Base-by-base conservation (phyloP, 1,140 invertebrate species). In the Bactericera cockerelli region DNA sequence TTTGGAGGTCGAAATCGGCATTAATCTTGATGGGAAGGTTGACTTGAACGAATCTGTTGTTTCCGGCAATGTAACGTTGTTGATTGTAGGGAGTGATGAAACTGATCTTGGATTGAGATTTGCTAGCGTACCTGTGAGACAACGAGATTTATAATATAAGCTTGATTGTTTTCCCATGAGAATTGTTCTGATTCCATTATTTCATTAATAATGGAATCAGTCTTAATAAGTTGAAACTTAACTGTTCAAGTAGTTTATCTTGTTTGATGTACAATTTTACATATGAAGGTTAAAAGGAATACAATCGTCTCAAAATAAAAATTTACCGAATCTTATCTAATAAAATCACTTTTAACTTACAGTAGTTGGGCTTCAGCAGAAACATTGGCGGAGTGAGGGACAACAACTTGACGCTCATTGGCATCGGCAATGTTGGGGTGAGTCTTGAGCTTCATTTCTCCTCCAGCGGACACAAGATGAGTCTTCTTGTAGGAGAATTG, bases 71-170 rank as follows among this genome's bases (percentile, higher is more conserved):
- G 59, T 81, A 79, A 6, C 75, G 69, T 56, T 79, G 72, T 56
- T 76, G 72, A 21, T 77, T 72, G 65, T 81, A 78, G 1, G 82
- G 81, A 55, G 80, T 74, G 8, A 82, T 65, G 67, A 84, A 84
- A 26, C 81, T 77, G 64, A 82, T 67, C 64, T 74, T 76, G 26
- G 75, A 75, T 62, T 80, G 75, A 21, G 73, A 61, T 59, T 78
- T 79, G 53, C 66, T 66, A 10, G 75, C 71, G 59, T 71, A 72
- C n/a, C 64, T 65, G 49, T 31, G 59, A 62, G 22, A 26, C 4
- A 6, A 13, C 4, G 28, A n/a, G n/a, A n/a, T n/a, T n/a, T n/a
- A n/a, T n/a, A n/a, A n/a, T n/a, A n/a, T n/a, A n/a, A n/a, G n/a
- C n/a, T n/a, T n/a, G n/a, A n/a, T n/a, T n/a, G n/a, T n/a, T n/a